These are phyloP conservation scores for Tridacna gigas DNA, from an alignment of 2,888 invertebrate genomes.

Conservation along the genomic window DNA sequence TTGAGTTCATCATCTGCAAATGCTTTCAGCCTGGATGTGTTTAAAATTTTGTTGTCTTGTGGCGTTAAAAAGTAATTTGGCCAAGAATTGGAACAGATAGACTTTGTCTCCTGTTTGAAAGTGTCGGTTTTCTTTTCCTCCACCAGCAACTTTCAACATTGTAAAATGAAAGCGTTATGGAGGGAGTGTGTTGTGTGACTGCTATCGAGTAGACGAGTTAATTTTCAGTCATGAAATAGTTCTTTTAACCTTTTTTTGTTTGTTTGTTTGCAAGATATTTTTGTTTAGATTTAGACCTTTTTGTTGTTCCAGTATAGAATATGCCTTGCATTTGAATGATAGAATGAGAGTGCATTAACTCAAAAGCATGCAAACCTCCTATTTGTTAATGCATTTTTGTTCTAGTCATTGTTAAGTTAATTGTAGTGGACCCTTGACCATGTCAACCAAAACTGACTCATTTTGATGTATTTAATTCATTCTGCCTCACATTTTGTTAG, in stretches of 20 bases:
- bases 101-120: too few species aligned
- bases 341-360: background rate
- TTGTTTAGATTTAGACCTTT: slow-evolving; percentile 16
- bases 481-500: background rate
- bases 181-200: too few species aligned
- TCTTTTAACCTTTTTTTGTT: background rate
- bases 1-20: too few species aligned
- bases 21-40: too few species aligned
- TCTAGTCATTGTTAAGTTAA: background rate
- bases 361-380: background rate
- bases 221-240: too few species aligned
- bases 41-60: too few species aligned
- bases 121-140: too few species aligned
- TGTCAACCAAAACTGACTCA: background rate
- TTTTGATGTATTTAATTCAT: background rate
- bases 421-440: background rate
- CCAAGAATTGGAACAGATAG: too few species aligned
- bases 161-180: too few species aligned
- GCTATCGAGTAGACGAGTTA: too few species aligned
- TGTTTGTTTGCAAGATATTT: slow-evolving; percentile 2
- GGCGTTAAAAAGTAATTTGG: too few species aligned
- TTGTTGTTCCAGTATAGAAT: slow-evolving; percentile 12
- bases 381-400: slow-evolving; percentile 8
- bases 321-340: slow-evolving; percentile 25
- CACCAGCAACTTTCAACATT: too few species aligned